phyloP scores from a whole-genome alignment of 2,888 invertebrate species.

The Drepana falcataria region DNA sequence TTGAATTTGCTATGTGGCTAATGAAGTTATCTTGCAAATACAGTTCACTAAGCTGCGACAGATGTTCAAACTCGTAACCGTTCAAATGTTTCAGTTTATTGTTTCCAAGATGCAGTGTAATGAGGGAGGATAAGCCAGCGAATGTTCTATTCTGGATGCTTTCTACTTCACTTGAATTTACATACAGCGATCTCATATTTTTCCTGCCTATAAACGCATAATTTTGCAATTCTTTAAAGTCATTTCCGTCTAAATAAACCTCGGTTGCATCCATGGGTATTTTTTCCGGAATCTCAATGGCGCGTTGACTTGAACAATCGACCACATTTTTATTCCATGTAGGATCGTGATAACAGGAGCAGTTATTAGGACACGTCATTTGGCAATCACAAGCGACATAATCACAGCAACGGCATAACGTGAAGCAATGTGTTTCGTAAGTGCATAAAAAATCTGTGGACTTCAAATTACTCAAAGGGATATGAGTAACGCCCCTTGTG shows the following conservation, averaged over 20 bases:
- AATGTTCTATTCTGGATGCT: constrained; percentile 93
- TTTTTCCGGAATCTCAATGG: constrained; percentile 87
- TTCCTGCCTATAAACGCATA: constrained; percentile 94
- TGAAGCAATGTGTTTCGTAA: constrained; percentile 95
- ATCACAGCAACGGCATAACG: constrained; percentile 96
- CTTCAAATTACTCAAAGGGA: constrained; percentile 85
- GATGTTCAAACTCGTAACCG: constrained; percentile 91
- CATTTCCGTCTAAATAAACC: constrained; percentile 94
- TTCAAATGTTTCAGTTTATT: constrained; percentile 88
- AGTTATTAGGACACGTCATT: constrained; percentile 96
- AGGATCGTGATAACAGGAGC: constrained; percentile 96
- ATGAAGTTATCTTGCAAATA: constrained; percentile 92
- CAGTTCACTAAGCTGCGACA: constrained; percentile 88
- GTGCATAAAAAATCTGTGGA: constrained; percentile 93
- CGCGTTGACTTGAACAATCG: constrained; percentile 90
- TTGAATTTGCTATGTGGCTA: constrained; percentile 86
- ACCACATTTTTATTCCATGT: constrained; percentile 96
- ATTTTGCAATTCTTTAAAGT: constrained; percentile 89
- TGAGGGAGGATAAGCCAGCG: constrained; percentile 88
- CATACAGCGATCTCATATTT: constrained; percentile 91
- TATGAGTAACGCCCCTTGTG: constrained; percentile 87
- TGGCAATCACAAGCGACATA: constrained; percentile 97
- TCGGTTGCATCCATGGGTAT: constrained; percentile 97
- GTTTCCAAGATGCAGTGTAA: constrained; percentile 89
- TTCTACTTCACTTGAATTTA: constrained; percentile 91